Base-by-base conservation (phyloP, 2,113 vertebrate genomes). In the Ctenodactylus gundi region DNA sequence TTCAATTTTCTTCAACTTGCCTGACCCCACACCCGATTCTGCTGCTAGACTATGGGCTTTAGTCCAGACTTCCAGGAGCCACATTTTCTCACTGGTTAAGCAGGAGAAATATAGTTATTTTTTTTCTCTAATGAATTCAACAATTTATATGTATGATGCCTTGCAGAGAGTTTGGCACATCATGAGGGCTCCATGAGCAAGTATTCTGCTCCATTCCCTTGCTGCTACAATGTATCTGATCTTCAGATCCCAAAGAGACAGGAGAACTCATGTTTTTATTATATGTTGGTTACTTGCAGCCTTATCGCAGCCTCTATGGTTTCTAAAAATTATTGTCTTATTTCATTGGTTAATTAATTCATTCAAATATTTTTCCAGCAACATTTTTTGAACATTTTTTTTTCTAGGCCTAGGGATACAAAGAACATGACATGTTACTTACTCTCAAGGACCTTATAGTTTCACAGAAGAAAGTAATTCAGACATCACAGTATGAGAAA, bases 61-160 rank as follows among this genome's bases (percentile, higher is more conserved):
- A 1, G 31, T 29, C 27, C 13, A 36, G 41, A 13, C 55, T 49
- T 85, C 76, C n/a, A n/a, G n/a, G n/a, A n/a, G n/a, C n/a, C n/a
- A n/a, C n/a, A 6, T 21, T 51, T 60, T 9, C 20, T 70, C 20
- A 29, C n/a, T 72, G 44, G 8, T 73, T 68, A 62, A 36, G 17
- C 44, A 15, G 25, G 23, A 10, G 58, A 83, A 68, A 31, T 31
- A 67, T 0, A 39, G 27, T 25, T 39, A 49, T 67, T 68, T 77
- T 64, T 39, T 88, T 86, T 27, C 57, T 94, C 88, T 83, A 72
- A 78, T 78, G 29, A 77, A 92, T 34, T 57, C 23, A 68, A 51
- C 11, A 15, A 23, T 17, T 44, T 70, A 0, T 27, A 55, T 25
- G 1, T 83, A 55, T 88, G 44, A 62, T 21, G 3, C 0, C 25